A percentile compares a stretch with the other conserved stretches of the same genome.
phyloP scores from a whole-genome alignment of 2,113 vertebrate genomes.

The Martes martes region DNA sequence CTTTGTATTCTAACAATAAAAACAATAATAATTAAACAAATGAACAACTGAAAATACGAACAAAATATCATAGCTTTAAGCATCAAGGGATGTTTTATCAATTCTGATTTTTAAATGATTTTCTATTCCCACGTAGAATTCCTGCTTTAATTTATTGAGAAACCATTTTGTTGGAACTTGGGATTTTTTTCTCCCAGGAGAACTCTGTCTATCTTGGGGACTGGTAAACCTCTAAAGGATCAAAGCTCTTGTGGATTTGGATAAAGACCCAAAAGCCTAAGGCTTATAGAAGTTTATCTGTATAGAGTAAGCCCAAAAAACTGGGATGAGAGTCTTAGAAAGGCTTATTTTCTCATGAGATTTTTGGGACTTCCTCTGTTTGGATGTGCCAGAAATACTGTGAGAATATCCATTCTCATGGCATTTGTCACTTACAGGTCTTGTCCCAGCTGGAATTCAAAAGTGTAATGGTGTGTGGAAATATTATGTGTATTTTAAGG shows the following conservation, averaged over 20 bases:
- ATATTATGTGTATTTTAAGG: constrained; percentile 36
- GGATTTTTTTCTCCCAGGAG: neutral
- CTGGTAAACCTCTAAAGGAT: constrained; percentile 62
- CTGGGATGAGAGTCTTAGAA: constrained; percentile 55
- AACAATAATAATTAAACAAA: constrained; percentile 12
- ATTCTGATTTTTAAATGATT: constrained; percentile 43
- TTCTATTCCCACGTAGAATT: constrained; percentile 11
- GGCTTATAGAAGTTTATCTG: constrained; percentile 71
- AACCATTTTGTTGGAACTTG: constrained; percentile 48
- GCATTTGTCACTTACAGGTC: constrained; percentile 66
- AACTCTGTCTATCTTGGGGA: constrained; percentile 5
- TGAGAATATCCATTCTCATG: constrained; percentile 64
- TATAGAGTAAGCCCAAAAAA: constrained; percentile 55
- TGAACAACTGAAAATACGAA: constrained; percentile 7
- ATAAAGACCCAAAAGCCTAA: constrained; percentile 63
- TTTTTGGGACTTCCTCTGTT: constrained; percentile 74
- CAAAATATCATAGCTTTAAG: neutral
- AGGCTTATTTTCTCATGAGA: constrained; percentile 73
- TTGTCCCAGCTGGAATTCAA: constrained; percentile 38
- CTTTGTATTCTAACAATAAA: neutral
- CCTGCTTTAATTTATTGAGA: constrained; percentile 56
- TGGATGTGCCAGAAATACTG: constrained; percentile 71
- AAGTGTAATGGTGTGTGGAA: constrained; percentile 48
- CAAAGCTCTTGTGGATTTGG: constrained; percentile 69
- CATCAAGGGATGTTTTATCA: neutral